Evolutionary conservation across 2,797 vertebrate genomes (phyloP).

Genomic region (Molothrus ater): DNA sequence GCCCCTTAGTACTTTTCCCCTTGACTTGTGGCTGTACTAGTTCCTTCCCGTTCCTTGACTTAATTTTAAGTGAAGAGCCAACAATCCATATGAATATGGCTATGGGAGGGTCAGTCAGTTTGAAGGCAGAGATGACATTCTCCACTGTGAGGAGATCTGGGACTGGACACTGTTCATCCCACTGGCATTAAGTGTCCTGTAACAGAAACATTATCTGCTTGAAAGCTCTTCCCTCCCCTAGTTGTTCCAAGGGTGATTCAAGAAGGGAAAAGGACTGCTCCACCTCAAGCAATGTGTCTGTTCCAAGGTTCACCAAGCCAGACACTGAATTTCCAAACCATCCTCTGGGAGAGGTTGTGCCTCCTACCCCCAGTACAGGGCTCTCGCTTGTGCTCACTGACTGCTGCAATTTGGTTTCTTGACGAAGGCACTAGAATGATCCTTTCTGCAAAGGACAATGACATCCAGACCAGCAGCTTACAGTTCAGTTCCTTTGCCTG

Average conservation of each 20-base stretch:
- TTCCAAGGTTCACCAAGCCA: background rate
- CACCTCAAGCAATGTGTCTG: background rate
- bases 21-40: background rate
- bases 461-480: background rate
- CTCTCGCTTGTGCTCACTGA: background rate
- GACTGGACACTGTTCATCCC: background rate
- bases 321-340: background rate
- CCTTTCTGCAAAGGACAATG: background rate
- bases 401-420: background rate
- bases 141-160: background rate
- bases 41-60: background rate
- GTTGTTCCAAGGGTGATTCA: background rate
- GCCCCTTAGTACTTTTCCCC: background rate
- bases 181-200: background rate
- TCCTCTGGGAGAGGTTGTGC: accelerated
- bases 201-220: background rate
- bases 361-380: accelerated
- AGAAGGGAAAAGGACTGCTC: background rate
- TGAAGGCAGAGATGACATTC: background rate
- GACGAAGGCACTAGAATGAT: background rate
- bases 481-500: background rate
- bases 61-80: background rate
- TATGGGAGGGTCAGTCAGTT: background rate
- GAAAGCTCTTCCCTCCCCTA: background rate
- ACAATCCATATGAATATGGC: background rate